Evolutionary conservation across 2,797 vertebrate species (phyloP).

Genomic region (Myiothlypis coronata): DNA sequence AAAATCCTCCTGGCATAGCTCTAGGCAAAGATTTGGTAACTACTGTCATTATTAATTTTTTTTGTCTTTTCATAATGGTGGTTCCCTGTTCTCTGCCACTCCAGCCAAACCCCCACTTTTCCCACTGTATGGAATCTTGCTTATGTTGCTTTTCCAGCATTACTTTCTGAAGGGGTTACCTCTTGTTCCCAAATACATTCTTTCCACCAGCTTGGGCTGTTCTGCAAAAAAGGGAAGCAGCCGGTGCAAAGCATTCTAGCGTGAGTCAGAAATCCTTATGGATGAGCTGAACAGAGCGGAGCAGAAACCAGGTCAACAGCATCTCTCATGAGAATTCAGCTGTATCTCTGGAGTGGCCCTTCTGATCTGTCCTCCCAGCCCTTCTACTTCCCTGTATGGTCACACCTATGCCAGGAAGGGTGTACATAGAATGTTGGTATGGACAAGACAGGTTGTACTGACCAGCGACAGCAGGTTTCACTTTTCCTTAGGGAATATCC

Average conservation of each 20-base stretch:
- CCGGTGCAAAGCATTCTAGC: not conserved
- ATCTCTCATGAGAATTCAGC: not conserved
- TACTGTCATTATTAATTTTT: not conserved
- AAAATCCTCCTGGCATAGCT: not conserved
- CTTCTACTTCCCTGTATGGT: not conserved
- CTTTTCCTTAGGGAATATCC: not conserved
- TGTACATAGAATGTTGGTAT: rapidly evolving
- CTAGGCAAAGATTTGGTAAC: not conserved
- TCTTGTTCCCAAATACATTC: not conserved
- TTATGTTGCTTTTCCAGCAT: not conserved
- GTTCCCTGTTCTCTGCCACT: not conserved
- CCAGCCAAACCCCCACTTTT: not conserved
- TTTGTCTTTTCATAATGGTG: not conserved
- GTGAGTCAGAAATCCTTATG: not conserved
- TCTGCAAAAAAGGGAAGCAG: not conserved
- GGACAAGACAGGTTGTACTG: not conserved
- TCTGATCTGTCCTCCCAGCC: not conserved
- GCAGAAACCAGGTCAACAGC: conserved; percentile 6
- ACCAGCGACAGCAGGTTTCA: not conserved
- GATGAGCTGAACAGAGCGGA: not conserved
- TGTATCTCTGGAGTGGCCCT: not conserved
- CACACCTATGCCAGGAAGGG: not conserved
- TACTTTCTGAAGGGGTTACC: not conserved
- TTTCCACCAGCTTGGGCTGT: not conserved
- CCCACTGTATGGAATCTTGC: not conserved